Evolutionary conservation across 2,113 vertebrate species (phyloP).

Genomic region (Ameiurus melas): DNA sequence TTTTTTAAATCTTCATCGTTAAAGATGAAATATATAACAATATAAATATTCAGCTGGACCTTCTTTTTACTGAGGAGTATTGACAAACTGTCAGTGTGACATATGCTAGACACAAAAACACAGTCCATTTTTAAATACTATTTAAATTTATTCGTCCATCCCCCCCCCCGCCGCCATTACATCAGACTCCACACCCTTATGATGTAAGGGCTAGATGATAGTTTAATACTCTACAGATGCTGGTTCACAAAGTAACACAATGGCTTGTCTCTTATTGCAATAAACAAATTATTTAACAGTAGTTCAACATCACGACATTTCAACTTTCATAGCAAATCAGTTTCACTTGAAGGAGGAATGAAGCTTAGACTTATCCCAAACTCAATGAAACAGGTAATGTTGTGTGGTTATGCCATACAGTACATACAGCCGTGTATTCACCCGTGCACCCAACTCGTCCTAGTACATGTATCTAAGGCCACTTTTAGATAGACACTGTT

Average conservation of each 20-base stretch:
- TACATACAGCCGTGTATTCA: conserved; percentile 26
- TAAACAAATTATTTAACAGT: conserved; percentile 1
- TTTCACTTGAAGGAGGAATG: neutral
- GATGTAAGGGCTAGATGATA: neutral
- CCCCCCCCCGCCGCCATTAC: neutral
- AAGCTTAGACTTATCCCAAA: conserved; percentile 6
- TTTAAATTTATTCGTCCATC: conserved; percentile 17
- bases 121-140: neutral
- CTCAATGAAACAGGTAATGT: neutral
- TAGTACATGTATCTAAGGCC: conserved; percentile 40
- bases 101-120: neutral
- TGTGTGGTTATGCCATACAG: neutral
- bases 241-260: conserved; percentile 5
- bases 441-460: neutral
- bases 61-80: neutral
- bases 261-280: conserved; percentile 9
- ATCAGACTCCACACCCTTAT: neutral
- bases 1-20: neutral
- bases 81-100: neutral
- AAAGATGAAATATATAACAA: neutral
- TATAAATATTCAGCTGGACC: neutral
- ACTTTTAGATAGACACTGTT: conserved; percentile 26
- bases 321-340: conserved; percentile 7
- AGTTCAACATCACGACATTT: conserved; percentile 6
- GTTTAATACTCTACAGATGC: neutral